Conservation (phyloP, 2,113 vertebrate genomes). For the Pampusana beccarii region DNA sequence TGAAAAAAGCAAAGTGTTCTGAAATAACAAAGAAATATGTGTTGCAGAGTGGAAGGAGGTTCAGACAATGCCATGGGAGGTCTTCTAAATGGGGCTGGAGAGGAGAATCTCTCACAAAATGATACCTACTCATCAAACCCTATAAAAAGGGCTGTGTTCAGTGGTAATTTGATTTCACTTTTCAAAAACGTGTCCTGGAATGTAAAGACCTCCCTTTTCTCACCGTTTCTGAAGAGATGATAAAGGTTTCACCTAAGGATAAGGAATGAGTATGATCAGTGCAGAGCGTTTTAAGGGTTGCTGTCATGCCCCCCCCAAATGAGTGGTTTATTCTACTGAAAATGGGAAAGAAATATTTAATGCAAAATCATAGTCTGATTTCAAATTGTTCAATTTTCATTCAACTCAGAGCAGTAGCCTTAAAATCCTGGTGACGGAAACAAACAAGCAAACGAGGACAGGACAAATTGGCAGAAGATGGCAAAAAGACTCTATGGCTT, state of each 20-base stretch:
- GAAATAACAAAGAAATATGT: constrained; percentile 96
- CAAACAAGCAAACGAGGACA: not conserved
- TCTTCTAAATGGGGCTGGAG: constrained; percentile 70
- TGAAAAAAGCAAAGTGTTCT: constrained; percentile 82
- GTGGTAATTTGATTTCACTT: constrained; percentile 46
- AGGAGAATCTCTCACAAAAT: constrained; percentile 63
- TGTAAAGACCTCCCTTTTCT: constrained; percentile 45
- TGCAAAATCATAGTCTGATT: not conserved
- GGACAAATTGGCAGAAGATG: not conserved
- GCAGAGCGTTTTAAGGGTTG: not conserved
- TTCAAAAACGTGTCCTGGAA: constrained; percentile 41
- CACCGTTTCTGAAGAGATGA: constrained; percentile 28
- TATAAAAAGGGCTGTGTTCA: constrained; percentile 41
- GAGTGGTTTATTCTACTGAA: not conserved
- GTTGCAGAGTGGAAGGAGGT: constrained; percentile 83
- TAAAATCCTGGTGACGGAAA: not conserved
- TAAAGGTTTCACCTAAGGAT: constrained; percentile 13
- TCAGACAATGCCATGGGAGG: constrained; percentile 85
- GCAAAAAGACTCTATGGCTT: not conserved
- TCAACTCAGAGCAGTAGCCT: not conserved
- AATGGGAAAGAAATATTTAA: constrained; percentile 33
- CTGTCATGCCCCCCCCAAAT: not conserved
- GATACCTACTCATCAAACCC: constrained; percentile 71
- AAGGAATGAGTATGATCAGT: not conserved
- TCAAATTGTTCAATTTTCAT: not conserved